phyloP scores from a whole-genome alignment of 2,888 invertebrate species.

The Lymantria dispar region DNA sequence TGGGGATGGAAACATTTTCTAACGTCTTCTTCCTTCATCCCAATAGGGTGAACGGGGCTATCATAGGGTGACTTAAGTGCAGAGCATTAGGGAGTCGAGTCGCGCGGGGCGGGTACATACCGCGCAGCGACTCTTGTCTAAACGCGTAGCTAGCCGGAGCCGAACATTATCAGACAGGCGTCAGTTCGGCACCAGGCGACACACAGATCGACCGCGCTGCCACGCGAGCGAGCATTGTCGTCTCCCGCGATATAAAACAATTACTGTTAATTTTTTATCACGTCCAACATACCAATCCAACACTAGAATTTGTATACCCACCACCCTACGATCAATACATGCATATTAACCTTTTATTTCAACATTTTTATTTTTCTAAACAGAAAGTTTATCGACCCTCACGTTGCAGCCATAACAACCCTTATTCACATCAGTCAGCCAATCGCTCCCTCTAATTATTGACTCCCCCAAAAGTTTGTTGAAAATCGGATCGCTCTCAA shows the following conservation, averaged over 20 bases:
- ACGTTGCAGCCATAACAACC: constrained; percentile 69
- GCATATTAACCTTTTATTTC: constrained; percentile 6
- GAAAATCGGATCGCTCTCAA: constrained; percentile 53
- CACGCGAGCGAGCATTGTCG: constrained; percentile 45
- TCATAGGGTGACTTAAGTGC: constrained; percentile 51
- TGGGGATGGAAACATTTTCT: background rate
- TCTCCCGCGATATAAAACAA: constrained; percentile 60
- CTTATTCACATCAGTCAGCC: constrained; percentile 71
- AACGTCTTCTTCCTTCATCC: background rate
- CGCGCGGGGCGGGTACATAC: constrained; percentile 70
- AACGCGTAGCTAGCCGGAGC: constrained; percentile 35
- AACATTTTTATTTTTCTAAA: constrained; percentile 17
- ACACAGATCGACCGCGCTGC: constrained; percentile 68
- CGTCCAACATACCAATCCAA: constrained; percentile 15
- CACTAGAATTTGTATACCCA: constrained; percentile 4
- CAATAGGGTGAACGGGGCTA: constrained; percentile 37
- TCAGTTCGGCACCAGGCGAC: constrained; percentile 73
- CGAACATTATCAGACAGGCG: constrained; percentile 55
- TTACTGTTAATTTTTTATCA: constrained; percentile 47
- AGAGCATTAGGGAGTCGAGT: constrained; percentile 34
- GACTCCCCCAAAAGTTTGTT: constrained; percentile 77
- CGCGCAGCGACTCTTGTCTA: constrained; percentile 54
- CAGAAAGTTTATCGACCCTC: constrained; percentile 76
- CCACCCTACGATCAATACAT: constrained; percentile 14
- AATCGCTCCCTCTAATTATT: constrained; percentile 79